A percentile compares a stretch with the other conserved stretches of the same genome.
Conservation (phyloP, 2,113 vertebrate genomes). For the Lutjanus erythropterus region DNA sequence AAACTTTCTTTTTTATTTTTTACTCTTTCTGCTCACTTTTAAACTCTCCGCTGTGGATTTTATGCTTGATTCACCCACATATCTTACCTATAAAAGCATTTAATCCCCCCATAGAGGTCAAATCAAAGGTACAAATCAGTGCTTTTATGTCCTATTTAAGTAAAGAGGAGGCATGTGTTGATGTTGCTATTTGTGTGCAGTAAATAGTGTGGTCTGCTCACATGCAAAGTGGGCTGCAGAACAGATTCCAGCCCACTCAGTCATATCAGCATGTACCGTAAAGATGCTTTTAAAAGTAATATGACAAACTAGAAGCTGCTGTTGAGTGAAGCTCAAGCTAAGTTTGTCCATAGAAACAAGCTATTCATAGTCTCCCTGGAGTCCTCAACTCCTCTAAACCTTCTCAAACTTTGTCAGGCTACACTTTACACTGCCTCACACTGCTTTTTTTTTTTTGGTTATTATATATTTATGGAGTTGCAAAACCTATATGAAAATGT, state of each 20-base stretch:
- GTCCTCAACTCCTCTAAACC: constrained; percentile 55
- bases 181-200: constrained; percentile 28
- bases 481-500: neutral
- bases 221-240: constrained; percentile 51
- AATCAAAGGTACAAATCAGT: constrained; percentile 16
- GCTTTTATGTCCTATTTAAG: constrained; percentile 39
- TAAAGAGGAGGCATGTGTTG: constrained; percentile 25
- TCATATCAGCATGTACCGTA: constrained; percentile 17
- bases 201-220: constrained; percentile 31
- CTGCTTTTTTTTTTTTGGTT: neutral
- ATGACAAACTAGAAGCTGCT: constrained; percentile 62
- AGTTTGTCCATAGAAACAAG: constrained; percentile 84
- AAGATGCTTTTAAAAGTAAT: constrained; percentile 67
- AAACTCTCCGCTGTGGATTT: neutral
- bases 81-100: neutral
- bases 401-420: constrained; percentile 54
- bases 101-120: neutral
- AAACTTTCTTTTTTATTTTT: constrained; percentile 42
- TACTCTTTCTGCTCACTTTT: constrained; percentile 11
- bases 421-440: constrained; percentile 4
- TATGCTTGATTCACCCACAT: neutral
- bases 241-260: constrained; percentile 26
- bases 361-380: constrained; percentile 85
- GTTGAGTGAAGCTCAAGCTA: constrained; percentile 73
- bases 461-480: neutral